A percentile compares a stretch with the other conserved stretches of the same genome.
phyloP scores from a whole-genome alignment of 1,140 invertebrate genomes.

The Bombus fervidus region DNA sequence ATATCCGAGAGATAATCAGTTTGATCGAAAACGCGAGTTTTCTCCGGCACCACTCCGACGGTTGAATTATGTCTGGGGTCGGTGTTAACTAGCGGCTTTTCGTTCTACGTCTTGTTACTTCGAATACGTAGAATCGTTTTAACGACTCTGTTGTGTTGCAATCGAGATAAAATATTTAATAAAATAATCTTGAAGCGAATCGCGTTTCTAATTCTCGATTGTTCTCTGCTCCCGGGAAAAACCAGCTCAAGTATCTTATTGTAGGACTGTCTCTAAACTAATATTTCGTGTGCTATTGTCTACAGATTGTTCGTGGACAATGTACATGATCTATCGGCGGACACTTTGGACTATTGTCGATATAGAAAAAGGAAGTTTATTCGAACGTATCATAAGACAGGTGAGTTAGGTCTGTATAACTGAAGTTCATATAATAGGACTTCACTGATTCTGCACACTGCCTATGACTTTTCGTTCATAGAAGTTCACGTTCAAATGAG shows the following conservation, averaged over 20 bases:
- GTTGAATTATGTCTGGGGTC: background rate
- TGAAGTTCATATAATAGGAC: no score
- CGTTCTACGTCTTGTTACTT: background rate
- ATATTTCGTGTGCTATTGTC: background rate
- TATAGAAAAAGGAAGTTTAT: no score
- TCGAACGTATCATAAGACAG: no score
- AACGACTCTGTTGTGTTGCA: no score
- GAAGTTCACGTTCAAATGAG: background rate
- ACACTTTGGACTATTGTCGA: no score
- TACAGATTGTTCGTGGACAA: no score
- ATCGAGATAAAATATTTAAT: background rate
- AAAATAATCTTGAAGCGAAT: background rate
- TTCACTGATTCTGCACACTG: background rate
- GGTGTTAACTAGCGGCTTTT: background rate
- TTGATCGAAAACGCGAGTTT: slow-evolving; percentile 18
- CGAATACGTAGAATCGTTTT: background rate
- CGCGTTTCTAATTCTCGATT: background rate
- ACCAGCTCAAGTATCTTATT: background rate
- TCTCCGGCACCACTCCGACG: background rate
- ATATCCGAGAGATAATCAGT: slow-evolving; percentile 11
- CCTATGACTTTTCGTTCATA: background rate
- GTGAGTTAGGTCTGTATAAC: no score
- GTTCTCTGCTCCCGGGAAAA: no score
- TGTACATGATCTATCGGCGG: no score
- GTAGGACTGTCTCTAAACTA: background rate